Base-by-base conservation (phyloP, 2,113 vertebrate species). In the Notarius lentiginosus region DNA sequence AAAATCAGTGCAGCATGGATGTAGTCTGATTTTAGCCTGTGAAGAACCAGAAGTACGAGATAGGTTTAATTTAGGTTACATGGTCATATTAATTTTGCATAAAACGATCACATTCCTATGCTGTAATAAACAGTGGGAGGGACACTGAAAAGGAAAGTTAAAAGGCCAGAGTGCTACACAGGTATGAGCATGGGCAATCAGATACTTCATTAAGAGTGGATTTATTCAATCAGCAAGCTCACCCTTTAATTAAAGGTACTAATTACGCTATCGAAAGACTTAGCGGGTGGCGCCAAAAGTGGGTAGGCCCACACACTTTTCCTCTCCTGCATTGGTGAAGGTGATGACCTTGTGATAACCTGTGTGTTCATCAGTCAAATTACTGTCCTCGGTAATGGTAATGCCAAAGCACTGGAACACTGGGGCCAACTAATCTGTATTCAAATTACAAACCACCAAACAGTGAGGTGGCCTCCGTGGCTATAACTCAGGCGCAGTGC, bases 311-410 rank as follows among this genome's bases (percentile, higher is more conserved):
- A 87, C 55, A 8, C 83, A 68, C 72, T 27, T 83, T 83, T 79
- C 51, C 73, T 73, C 83, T 82, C 51, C 73, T 58, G 89, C 92
- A 89, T 81, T 93, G 89, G 90, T 90, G 89, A 95, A 95, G 94
- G 95, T 95, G 91, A 95, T 97, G 96, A 97, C 97, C 97, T 98
- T 98, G 96, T 94, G 95, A 96, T 97, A 97, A 98, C 97, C 97
- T 72, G 89, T 94, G 95, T 96, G 96, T 97, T 96, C 95, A 95
- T 96, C 94, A 95, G 95, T 97, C 95, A 96, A 95, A 96, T 96
- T 95, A 96, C 95, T 95, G 95, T 96, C 95, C 95, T 92, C 92
- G 87, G 95, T 96, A 95, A 96, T 95, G 95, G 95, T 94, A 94
- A 96, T 96, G 96, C 96, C 95, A 95, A 95, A 95, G 95, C 96